A percentile compares a stretch with the other conserved stretches of the same genome.
phyloP scores from a whole-genome alignment of 2,888 invertebrate genomes.

The Sarcophaga carnaria region DNA sequence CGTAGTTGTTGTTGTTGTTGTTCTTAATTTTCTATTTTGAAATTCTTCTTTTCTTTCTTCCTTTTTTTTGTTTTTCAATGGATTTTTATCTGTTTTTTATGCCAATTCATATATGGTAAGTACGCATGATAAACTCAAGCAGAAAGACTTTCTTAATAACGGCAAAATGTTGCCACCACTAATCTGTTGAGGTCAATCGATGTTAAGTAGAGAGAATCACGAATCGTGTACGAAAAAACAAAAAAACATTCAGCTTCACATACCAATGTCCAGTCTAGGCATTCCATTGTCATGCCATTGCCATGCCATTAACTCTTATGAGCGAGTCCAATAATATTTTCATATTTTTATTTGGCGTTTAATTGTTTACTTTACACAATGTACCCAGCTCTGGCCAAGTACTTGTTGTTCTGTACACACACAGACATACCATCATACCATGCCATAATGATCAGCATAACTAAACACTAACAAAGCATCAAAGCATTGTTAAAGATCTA shows the following conservation, averaged over 20 bases:
- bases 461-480: constrained; percentile 43
- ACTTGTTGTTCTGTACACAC: constrained; percentile 8
- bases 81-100: constrained; percentile 48
- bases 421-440: background rate
- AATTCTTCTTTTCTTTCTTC: constrained; percentile 13
- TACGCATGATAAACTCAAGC: background rate
- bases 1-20: constrained; percentile 41
- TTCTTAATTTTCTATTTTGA: constrained; percentile 31
- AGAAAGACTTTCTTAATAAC: constrained; percentile 62
- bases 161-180: constrained; percentile 74
- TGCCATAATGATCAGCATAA: constrained; percentile 22
- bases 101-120: constrained; percentile 54
- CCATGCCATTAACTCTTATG: background rate
- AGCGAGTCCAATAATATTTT: background rate
- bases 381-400: background rate
- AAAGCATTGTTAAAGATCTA: constrained; percentile 30
- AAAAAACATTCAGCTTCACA: constrained; percentile 41
- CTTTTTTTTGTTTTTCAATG: constrained; percentile 17
- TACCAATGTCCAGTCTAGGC: background rate
- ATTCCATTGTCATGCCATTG: background rate
- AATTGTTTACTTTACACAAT: constrained; percentile 65
- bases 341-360: constrained; percentile 30
- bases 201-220: constrained; percentile 82
- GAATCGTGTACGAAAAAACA: constrained; percentile 73
- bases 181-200: constrained; percentile 83